Conservation (phyloP, 2,888 invertebrate species). For the Agonopterix arenella region DNA sequence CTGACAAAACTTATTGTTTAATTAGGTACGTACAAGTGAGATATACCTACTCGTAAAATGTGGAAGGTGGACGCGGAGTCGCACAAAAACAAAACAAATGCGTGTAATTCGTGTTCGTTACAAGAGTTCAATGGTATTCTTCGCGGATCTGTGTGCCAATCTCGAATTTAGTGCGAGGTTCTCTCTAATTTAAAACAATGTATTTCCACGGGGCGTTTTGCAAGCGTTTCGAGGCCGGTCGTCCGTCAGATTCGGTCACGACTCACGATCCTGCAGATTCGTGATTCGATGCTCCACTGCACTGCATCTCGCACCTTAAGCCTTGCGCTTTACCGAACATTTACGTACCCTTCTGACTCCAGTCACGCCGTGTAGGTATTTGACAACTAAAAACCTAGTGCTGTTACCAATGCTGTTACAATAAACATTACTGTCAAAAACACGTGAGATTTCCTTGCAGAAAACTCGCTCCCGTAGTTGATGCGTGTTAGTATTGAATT, state of each 20-base stretch:
- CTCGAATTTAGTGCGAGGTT: slow-evolving; percentile 56
- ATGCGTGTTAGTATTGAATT: too few relatives aligned
- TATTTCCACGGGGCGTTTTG: slow-evolving; percentile 50
- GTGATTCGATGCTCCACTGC: slow-evolving; percentile 33
- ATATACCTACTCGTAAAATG: too few relatives aligned
- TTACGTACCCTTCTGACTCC: too few relatives aligned
- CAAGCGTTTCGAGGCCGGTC: slow-evolving; percentile 55
- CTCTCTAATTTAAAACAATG: slow-evolving; percentile 44
- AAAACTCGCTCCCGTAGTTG: too few relatives aligned
- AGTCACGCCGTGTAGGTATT: too few relatives aligned
- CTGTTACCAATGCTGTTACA: too few relatives aligned
- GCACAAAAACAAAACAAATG: slow-evolving; percentile 24
- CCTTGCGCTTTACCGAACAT: too few relatives aligned
- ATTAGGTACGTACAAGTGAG: too few relatives aligned
- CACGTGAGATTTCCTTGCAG: too few relatives aligned
- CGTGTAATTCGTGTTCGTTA: slow-evolving; percentile 22
- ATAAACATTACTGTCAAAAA: too few relatives aligned
- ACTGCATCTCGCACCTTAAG: slow-evolving; percentile 25
- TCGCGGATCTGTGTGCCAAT: slow-evolving; percentile 52
- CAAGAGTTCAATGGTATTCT: slow-evolving; percentile 45
- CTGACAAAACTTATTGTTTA: too few relatives aligned
- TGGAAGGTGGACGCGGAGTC: slow-evolving; percentile 5
- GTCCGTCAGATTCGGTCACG: slow-evolving; percentile 49
- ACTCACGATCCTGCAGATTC: slow-evolving; percentile 40
- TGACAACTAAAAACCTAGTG: too few relatives aligned